Evolutionary conservation across 2,888 invertebrate species (phyloP).

Genomic region (Cryptosula pallasiana): DNA sequence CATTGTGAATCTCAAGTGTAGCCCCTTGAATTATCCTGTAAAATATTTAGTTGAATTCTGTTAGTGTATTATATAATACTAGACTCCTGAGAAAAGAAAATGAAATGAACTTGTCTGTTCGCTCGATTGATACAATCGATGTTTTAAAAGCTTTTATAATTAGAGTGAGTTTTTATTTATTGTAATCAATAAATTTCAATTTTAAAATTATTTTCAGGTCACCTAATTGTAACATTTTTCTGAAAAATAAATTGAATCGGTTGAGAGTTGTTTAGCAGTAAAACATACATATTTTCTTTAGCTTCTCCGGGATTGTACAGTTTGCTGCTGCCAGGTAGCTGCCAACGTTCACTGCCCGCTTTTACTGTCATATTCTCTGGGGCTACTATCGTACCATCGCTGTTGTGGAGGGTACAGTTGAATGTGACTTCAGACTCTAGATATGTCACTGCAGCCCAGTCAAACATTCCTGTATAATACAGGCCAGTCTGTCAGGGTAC

Average conservation of each 20-base stretch:
- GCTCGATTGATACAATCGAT: too few relatives aligned
- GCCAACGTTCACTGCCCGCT: not conserved
- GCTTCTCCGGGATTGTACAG: not conserved
- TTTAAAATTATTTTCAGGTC: too few relatives aligned
- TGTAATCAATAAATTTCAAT: too few relatives aligned
- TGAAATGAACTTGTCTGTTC: not conserved
- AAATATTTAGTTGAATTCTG: not conserved
- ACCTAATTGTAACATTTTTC: too few relatives aligned
- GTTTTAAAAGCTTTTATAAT: too few relatives aligned
- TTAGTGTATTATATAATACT: not conserved
- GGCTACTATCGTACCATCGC: not conserved
- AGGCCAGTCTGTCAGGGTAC: not conserved
- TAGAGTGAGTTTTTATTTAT: too few relatives aligned
- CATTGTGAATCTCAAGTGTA: not conserved
- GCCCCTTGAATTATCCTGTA: not conserved
- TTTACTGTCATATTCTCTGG: not conserved
- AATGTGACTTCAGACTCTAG: not conserved
- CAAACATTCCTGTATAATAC: not conserved
- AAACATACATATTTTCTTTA: too few relatives aligned
- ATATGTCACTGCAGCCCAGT: not conserved
- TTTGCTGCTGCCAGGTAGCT: not conserved
- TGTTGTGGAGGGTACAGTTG: not conserved
- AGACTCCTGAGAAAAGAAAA: not conserved
- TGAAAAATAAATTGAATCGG: too few relatives aligned
- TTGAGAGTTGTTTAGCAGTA: too few relatives aligned